Conservation (phyloP, 2,888 invertebrate genomes). For the Caenorhabditis auriculariae region DNA sequence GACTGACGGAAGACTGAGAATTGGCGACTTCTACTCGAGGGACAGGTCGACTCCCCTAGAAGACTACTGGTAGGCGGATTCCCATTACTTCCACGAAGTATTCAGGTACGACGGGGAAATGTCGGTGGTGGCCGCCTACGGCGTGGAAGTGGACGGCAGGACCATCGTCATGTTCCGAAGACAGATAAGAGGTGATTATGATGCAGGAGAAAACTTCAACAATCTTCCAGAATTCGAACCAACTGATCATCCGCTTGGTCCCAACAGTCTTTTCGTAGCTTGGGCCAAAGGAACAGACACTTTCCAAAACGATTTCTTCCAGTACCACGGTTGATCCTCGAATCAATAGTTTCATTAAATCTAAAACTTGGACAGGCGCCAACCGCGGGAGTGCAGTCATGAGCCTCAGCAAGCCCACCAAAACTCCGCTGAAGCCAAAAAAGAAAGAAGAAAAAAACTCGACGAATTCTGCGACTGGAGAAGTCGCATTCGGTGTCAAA, state of each 20-base stretch:
- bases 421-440: neutral
- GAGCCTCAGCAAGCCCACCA: neutral
- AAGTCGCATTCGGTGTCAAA: constrained; percentile 23
- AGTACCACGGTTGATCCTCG: constrained; percentile 15
- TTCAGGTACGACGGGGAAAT: constrained; percentile 57
- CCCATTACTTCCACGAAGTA: neutral
- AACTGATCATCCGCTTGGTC: constrained; percentile 61
- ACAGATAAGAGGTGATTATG: constrained; percentile 36
- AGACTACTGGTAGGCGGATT: constrained; percentile 41
- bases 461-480: too few species aligned
- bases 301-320: constrained; percentile 16
- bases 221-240: constrained; percentile 56
- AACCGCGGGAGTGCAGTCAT: constrained; percentile 12
- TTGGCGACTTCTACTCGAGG: constrained; percentile 58
- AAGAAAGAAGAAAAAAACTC: too few species aligned
- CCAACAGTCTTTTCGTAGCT: constrained; percentile 45
- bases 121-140: constrained; percentile 55
- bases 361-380: constrained; percentile 7
- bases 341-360: neutral
- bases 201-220: neutral
- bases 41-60: constrained; percentile 57
- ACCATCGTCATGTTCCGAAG: constrained; percentile 60
- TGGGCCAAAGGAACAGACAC: constrained; percentile 58
- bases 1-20: constrained; percentile 41
- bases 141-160: constrained; percentile 50